phyloP scores from a whole-genome alignment of 2,888 invertebrate species.

The Pandemis cinnamomeana region DNA sequence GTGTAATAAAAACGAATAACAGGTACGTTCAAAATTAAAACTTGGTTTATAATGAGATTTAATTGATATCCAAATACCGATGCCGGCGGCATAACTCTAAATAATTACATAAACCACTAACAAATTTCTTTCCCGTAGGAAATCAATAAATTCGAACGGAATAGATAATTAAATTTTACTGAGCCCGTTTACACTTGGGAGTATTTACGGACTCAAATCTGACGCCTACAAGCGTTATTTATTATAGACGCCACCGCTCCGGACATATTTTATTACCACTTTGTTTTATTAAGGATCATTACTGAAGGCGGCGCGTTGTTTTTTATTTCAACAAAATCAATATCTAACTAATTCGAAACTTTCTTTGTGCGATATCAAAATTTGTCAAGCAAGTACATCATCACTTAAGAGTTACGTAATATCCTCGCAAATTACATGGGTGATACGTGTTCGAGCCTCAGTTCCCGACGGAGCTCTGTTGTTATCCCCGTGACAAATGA shows the following conservation, averaged over 20 bases:
- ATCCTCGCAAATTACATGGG: not conserved
- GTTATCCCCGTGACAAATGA: slow-evolving; percentile 5
- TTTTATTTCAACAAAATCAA: slow-evolving; percentile 21
- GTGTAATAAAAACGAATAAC: not conserved
- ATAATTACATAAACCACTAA: slow-evolving; percentile 49
- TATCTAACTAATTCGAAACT: slow-evolving; percentile 15
- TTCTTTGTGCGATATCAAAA: not conserved
- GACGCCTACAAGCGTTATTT: slow-evolving; percentile 66
- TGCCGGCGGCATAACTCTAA: slow-evolving; percentile 40
- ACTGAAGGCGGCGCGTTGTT: slow-evolving; percentile 14
- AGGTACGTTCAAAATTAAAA: not conserved
- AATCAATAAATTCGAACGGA: slow-evolving; percentile 72
- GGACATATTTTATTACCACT: slow-evolving; percentile 36
- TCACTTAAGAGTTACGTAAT: not conserved
- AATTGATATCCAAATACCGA: slow-evolving; percentile 29
- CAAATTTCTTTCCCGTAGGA: slow-evolving; percentile 58
- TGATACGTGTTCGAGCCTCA: not conserved
- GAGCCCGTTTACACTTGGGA: slow-evolving; percentile 61
- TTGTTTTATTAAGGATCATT: slow-evolving; percentile 41
- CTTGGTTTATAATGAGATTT: slow-evolving; percentile 11
- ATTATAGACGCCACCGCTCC: slow-evolving; percentile 53
- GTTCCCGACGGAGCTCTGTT: not conserved
- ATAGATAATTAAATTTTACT: slow-evolving; percentile 74
- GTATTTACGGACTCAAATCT: slow-evolving; percentile 65
- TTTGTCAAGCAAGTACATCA: slow-evolving; percentile 2